These are phyloP conservation scores for Patella ulyssiponensis DNA, from an alignment of 2,888 invertebrate species.

Conservation along the genomic window DNA sequence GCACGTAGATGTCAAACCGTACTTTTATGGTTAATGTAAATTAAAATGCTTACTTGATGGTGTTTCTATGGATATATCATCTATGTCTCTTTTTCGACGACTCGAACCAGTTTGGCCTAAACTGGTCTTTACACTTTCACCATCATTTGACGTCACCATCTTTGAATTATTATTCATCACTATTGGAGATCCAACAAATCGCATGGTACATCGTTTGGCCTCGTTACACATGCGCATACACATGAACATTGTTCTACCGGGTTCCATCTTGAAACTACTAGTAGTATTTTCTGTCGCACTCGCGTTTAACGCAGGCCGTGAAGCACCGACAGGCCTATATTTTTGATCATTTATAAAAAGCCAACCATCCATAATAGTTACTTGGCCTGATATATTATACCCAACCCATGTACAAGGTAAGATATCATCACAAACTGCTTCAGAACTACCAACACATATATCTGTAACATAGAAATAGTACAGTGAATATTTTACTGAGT, in stretches of 20 bases:
- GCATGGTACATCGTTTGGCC: constrained; percentile 41
- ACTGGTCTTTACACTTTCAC: constrained; percentile 30
- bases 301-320: constrained; percentile 12
- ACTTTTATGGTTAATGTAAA: too few species aligned
- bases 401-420: constrained; percentile 34
- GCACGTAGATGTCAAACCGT: too few species aligned
- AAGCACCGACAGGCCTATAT: constrained; percentile 13
- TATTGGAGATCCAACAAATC: constrained; percentile 40
- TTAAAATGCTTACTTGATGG: constrained; percentile 26
- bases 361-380: constrained; percentile 27
- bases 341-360: constrained; percentile 16
- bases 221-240: constrained; percentile 46
- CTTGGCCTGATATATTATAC: constrained; percentile 23
- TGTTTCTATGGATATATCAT: constrained; percentile 29
- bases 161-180: constrained; percentile 32
- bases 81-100: constrained; percentile 24
- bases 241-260: constrained; percentile 47
- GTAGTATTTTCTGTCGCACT: constrained; percentile 19
- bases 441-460: constrained; percentile 26
- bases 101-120: background rate
- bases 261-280: constrained; percentile 44
- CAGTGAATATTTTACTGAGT: background rate
- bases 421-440: constrained; percentile 24
- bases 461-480: constrained; percentile 10
- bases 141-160: constrained; percentile 42